Conservation (phyloP, 2,888 invertebrate species). For the Hecatera dysodea region DNA sequence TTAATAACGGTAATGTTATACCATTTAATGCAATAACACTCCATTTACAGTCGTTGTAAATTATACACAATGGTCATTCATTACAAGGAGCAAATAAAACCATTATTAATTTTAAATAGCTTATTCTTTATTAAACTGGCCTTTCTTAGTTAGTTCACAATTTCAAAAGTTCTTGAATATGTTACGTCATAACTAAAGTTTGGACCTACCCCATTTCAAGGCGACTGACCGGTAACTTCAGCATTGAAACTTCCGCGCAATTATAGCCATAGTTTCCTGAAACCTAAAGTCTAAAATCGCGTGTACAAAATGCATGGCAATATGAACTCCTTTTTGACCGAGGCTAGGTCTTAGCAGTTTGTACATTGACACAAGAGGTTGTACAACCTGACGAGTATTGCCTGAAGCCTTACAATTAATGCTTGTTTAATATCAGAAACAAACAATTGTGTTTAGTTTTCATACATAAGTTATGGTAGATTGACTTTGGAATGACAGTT, state of each 20-base stretch:
- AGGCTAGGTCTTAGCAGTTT: conserved; percentile 41
- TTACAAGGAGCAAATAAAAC: conserved; percentile 10
- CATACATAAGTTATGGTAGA: conserved; percentile 16
- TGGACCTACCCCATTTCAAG: neutral
- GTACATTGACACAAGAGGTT: conserved; percentile 50
- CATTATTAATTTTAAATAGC: conserved; percentile 15
- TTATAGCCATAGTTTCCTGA: neutral
- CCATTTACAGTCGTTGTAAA: conserved; percentile 5
- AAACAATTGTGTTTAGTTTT: conserved; percentile 36
- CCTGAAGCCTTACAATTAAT: conserved; percentile 39
- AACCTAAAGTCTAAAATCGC: neutral
- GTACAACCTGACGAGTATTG: conserved; percentile 32
- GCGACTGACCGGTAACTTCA: neutral
- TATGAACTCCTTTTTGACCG: conserved; percentile 30
- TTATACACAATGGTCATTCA: conserved; percentile 12
- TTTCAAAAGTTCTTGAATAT: neutral
- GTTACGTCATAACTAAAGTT: conserved; percentile 7
- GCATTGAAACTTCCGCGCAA: neutral
- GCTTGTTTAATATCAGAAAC: conserved; percentile 25
- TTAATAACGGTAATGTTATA: conserved; percentile 12
- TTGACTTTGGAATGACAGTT: conserved; percentile 43
- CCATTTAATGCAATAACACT: neutral
- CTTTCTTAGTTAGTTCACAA: neutral
- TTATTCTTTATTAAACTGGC: conserved; percentile 4
- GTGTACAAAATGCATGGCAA: neutral